A percentile compares a stretch with the other conserved stretches of the same genome.
Conservation (phyloP, 2,888 invertebrate genomes). For the Metacarcinus magister region DNA sequence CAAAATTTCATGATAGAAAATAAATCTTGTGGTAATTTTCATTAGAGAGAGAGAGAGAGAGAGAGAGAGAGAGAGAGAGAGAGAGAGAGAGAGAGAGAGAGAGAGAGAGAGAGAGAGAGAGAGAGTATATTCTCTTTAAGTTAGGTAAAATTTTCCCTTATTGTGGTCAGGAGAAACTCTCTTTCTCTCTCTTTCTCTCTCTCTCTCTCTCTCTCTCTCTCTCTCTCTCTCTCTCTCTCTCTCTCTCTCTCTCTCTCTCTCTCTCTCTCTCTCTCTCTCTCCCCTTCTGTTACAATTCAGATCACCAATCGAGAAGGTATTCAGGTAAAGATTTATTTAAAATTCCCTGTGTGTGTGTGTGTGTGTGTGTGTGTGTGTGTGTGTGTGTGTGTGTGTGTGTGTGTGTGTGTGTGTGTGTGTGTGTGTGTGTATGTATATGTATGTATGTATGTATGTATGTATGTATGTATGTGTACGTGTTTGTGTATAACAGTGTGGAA, state of each 20-base stretch:
- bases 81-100: slow-evolving; percentile 19
- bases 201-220: neutral
- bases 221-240: neutral
- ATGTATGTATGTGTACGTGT: neutral
- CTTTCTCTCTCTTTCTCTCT: neutral
- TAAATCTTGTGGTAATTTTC: neutral
- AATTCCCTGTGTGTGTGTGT: neutral
- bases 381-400: neutral
- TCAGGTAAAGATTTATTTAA: neutral
- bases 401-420: slow-evolving; percentile 2
- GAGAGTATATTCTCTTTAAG: slow-evolving; percentile 40
- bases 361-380: too few relatives aligned
- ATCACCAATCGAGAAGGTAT: neutral
- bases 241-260: neutral
- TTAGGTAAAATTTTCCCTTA: neutral
- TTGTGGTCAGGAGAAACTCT: neutral
- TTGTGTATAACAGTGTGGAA: neutral
- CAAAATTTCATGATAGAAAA: neutral
- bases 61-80: too few relatives aligned
- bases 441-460: neutral
- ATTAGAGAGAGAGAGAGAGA: too few relatives aligned
- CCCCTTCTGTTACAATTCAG: neutral
- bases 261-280: neutral
- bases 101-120: slow-evolving; percentile 58
- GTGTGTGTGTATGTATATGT: neutral